These are phyloP conservation scores for Bradynema listronoti DNA, from an alignment of 1,140 invertebrate genomes.

Conservation along the genomic window DNA sequence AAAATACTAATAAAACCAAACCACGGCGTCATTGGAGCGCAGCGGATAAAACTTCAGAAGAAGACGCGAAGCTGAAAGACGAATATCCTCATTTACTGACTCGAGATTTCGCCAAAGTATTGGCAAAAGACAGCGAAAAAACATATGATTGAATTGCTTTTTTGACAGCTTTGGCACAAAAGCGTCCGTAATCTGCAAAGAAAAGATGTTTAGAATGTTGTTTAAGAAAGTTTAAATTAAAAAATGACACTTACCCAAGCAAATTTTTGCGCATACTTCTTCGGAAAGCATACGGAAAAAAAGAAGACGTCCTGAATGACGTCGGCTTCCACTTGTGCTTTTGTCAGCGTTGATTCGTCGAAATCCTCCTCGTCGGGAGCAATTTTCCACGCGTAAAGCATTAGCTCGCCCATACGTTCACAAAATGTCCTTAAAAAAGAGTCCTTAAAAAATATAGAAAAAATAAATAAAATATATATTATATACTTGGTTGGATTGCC, in stretches of 20 bases:
- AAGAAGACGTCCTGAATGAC: conserved; percentile 19
- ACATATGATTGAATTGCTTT: conserved; percentile 15
- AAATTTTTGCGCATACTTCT: conserved; percentile 15
- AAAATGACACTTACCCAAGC: conserved; percentile 13
- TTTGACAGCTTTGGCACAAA: conserved; percentile 15
- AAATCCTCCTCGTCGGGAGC: conserved; percentile 9
- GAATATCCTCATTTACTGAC: conserved; percentile 21
- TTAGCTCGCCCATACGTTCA: conserved; percentile 8
- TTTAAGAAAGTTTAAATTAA: neutral
- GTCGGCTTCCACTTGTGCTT: conserved; percentile 9
- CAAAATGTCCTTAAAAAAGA: conserved; percentile 17
- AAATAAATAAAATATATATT: too few species aligned
- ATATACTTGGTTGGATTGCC: too few species aligned
- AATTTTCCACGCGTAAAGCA: conserved; percentile 22
- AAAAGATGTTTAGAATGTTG: conserved; percentile 1
- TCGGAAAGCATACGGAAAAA: conserved; percentile 4
- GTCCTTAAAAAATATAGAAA: too few species aligned
- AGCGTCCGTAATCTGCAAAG: conserved; percentile 12
- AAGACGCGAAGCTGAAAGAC: conserved; percentile 12
- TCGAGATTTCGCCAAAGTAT: conserved; percentile 15
- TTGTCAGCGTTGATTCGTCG: conserved; percentile 6
- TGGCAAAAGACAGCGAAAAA: conserved; percentile 21
- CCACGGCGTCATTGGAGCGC: conserved; percentile 19
- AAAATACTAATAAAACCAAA: conserved; percentile 7
- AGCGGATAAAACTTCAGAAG: conserved; percentile 23